phyloP scores from a whole-genome alignment of 2,113 vertebrate genomes.

The Lipotes vexillifer region DNA sequence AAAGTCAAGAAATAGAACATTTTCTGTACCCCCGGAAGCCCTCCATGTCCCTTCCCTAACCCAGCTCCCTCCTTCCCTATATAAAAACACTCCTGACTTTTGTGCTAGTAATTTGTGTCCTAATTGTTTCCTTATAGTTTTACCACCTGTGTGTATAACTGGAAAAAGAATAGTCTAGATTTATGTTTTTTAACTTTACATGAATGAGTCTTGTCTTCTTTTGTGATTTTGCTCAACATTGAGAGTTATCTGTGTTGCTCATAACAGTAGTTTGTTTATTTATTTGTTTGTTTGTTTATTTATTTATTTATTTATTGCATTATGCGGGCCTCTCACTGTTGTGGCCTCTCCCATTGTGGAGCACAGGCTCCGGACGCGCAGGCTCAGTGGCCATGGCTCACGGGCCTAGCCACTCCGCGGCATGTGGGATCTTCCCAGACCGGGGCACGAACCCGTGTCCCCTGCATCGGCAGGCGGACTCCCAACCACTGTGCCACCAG shows the following conservation, averaged over 20 bases:
- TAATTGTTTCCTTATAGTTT: neutral
- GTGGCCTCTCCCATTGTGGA: too few relatives aligned
- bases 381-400: too few relatives aligned
- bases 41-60: neutral
- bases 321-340: too few relatives aligned
- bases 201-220: neutral
- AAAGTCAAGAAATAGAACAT: neutral
- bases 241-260: neutral
- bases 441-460: too few relatives aligned
- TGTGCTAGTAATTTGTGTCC: neutral
- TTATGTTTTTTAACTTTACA: neutral
- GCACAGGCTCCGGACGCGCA: too few relatives aligned
- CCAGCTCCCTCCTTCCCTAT: neutral
- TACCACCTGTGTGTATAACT: neutral
- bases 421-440: too few relatives aligned
- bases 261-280: neutral
- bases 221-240: neutral
- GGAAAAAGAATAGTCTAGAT: neutral
- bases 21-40: neutral
- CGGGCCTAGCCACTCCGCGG: too few relatives aligned
- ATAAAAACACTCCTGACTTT: neutral
- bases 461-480: too few relatives aligned
- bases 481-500: too few relatives aligned
- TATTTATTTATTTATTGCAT: too few relatives aligned
- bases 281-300: too few relatives aligned